A percentile compares a stretch with the other conserved stretches of the same genome.
Conservation (phyloP, 2,113 vertebrate genomes). For the Salminus brasiliensis region DNA sequence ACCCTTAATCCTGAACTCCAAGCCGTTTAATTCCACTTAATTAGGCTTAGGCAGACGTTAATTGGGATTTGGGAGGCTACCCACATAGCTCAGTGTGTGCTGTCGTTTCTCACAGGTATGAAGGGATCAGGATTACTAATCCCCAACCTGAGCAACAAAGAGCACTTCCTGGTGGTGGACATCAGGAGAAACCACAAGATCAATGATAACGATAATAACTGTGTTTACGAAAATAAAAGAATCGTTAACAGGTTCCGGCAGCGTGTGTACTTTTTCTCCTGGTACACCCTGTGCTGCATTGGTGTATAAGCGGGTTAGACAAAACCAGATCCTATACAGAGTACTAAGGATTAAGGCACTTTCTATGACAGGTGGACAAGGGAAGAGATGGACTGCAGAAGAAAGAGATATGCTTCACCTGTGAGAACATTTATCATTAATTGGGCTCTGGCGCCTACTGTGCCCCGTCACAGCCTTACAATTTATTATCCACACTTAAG, state of each 20-base stretch:
- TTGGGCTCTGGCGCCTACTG: constrained; percentile 66
- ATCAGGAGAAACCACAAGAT: constrained; percentile 9
- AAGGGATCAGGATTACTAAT: constrained; percentile 54
- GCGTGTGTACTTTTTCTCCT: neutral
- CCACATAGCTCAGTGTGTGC: constrained; percentile 51
- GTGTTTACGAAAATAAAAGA: neutral
- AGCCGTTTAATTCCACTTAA: constrained; percentile 66
- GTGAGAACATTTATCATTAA: constrained; percentile 67
- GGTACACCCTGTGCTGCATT: neutral
- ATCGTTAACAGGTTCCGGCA: neutral
- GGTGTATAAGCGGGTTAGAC: neutral
- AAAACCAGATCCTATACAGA: neutral
- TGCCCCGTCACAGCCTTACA: constrained; percentile 64
- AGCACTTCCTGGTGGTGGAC: constrained; percentile 18
- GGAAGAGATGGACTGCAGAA: neutral
- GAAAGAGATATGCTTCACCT: constrained; percentile 69
- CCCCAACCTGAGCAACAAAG: constrained; percentile 21
- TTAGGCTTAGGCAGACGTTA: constrained; percentile 70
- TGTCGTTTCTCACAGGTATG: constrained; percentile 58
- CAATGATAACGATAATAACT: neutral
- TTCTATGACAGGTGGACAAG: constrained; percentile 12
- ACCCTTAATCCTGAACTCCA: constrained; percentile 67
- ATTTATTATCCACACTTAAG: constrained; percentile 77
- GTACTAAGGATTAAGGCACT: constrained; percentile 10
- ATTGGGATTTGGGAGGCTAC: constrained; percentile 65